Base-by-base conservation (phyloP, 2,113 vertebrate genomes). In the Periophthalmus modestus region DNA sequence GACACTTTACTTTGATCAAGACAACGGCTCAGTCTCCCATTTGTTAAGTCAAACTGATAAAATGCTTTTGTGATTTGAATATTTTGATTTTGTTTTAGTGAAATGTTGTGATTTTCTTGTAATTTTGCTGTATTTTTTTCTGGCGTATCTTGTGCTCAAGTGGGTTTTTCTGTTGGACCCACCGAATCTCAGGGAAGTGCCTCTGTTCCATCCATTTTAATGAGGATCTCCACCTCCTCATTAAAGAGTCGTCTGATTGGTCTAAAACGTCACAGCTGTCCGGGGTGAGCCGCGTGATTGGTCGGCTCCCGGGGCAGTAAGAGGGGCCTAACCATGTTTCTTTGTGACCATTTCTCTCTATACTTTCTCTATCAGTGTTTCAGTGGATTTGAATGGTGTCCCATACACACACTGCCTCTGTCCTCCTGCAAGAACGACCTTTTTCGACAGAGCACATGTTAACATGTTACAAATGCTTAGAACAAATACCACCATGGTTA, bases 361-460 rank as follows among this genome's bases (percentile, higher is more conserved):
- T 85, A 77, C 78, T 80, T 85, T 79, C 75, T 83, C 76, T 88
- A 85, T 89, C 70, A 82, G 72, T 88, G 88, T 87, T 74, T 85
- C 57, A 71, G 69, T 87, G 82, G 83, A 69, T 88, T 86, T 89
- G 71, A 89, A 80, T 87, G 78, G 88, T 86, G 86, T 89, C 84
- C 78, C 78, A 21, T 61, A 82, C 87, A 89, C 87, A 89, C 85
- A 86, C 82, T 85, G 79, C 83, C 87, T 87, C 85, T 82, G 79
- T 83, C 85, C 81, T 89, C 85, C 81, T 89, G 87, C 85, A 89
- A 89, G 87, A 82, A 83, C 66, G 87, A 86, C 87, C 28, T 5
- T 12, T 2, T 6, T 7, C 24, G 14, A 33, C 59, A 62, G 59
- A 62, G 59, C 14, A 34, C 24, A 34, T 7, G 28, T 15, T 3